Percentiles rank a stretch among this genome's conserved stretches.
Evolutionary conservation across 2,113 vertebrate species (phyloP).

Genomic region (Rynchops niger): DNA sequence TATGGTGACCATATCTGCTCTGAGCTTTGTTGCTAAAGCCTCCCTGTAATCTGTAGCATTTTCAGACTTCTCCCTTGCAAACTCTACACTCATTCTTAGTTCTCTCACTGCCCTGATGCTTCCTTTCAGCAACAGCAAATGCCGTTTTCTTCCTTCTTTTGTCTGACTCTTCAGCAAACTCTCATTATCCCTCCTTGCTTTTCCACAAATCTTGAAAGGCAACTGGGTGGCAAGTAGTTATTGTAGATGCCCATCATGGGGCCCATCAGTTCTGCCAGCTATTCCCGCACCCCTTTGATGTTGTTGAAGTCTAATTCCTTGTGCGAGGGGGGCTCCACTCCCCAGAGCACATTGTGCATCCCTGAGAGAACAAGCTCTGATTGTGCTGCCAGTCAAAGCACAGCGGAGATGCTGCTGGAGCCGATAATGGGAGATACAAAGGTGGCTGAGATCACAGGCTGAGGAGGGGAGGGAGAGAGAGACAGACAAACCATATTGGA

Average conservation of each 20-base stretch:
- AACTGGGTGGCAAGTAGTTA: constrained; percentile 2
- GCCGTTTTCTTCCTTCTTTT: neutral
- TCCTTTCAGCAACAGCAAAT: neutral
- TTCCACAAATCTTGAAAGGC: constrained; percentile 32
- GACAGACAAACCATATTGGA: neutral
- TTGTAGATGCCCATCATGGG: constrained; percentile 32
- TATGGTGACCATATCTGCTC: neutral
- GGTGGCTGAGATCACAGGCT: constrained; percentile 34
- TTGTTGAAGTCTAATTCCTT: constrained; percentile 13
- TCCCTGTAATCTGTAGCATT: neutral
- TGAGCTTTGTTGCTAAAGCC: neutral
- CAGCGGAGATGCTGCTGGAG: neutral
- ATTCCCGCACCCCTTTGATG: neutral
- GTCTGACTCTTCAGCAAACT: neutral
- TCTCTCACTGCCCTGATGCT: neutral
- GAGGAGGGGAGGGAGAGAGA: neutral
- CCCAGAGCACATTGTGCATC: constrained; percentile 10
- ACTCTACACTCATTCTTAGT: neutral
- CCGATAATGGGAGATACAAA: constrained; percentile 42
- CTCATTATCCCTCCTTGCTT: constrained; percentile 2
- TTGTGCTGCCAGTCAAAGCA: constrained; percentile 47
- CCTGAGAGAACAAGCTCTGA: constrained; percentile 25
- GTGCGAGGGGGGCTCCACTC: neutral
- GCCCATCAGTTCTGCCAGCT: neutral
- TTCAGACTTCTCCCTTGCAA: neutral